Percentiles rank a stretch among this genome's conserved stretches.
Evolutionary conservation across 2,113 vertebrate species (phyloP).

Genomic region (Dicrurus megarhynchus): DNA sequence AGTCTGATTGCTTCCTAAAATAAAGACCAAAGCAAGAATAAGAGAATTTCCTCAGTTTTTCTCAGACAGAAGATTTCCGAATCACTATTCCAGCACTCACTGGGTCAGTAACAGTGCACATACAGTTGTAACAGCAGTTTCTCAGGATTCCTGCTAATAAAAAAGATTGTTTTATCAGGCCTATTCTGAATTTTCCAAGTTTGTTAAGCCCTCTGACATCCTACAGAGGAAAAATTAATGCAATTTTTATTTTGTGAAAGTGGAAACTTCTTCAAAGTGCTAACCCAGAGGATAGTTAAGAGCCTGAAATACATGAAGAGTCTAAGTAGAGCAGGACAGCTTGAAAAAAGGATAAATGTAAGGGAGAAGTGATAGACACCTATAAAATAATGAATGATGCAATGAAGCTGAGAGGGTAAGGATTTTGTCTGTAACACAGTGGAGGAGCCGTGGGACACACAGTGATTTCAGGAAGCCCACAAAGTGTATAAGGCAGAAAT

Average conservation of each 20-base stretch:
- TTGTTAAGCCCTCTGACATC: background rate
- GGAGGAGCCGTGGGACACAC: background rate
- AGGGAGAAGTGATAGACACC: background rate
- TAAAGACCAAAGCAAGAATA: constrained; percentile 24
- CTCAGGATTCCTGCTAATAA: background rate
- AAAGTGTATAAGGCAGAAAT: background rate
- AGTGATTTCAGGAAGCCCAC: background rate
- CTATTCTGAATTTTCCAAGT: background rate
- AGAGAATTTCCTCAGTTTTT: constrained; percentile 14
- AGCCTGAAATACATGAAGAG: background rate
- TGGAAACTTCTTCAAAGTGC: background rate
- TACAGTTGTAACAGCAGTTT: background rate
- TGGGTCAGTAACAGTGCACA: background rate
- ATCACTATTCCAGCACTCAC: background rate
- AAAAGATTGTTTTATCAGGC: constrained; percentile 31
- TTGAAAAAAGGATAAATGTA: background rate
- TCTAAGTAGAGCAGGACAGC: background rate
- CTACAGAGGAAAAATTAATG: background rate
- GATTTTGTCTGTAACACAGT: background rate
- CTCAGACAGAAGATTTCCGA: constrained; percentile 30
- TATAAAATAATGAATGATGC: background rate
- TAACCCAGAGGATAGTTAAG: background rate
- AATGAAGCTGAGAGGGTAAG: background rate
- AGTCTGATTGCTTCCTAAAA: constrained; percentile 51
- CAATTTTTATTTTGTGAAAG: background rate